Percentiles rank a stretch among this genome's conserved stretches.
Evolutionary conservation across 1,140 invertebrate genomes (phyloP).

Genomic region (Radopholus similis): DNA sequence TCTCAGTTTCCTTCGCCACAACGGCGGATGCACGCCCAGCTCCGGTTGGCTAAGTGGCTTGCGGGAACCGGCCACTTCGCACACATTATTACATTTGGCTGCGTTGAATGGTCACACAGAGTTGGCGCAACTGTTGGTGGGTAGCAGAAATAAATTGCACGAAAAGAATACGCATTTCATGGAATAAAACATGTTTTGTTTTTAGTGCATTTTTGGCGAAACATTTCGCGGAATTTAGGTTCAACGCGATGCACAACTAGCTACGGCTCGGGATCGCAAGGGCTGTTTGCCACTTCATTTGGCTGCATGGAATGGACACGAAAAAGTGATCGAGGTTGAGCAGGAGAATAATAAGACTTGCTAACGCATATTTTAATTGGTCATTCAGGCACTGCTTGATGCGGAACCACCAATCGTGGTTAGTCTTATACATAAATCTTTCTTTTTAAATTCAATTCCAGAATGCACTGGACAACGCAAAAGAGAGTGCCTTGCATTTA

Average conservation of each 20-base stretch:
- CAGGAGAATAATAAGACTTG: constrained; percentile 78
- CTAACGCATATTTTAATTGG: constrained; percentile 70
- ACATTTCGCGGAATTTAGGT: not conserved
- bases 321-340: constrained; percentile 86
- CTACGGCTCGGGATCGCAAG: constrained; percentile 77
- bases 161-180: constrained; percentile 67
- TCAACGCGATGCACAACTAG: not conserved
- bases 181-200: constrained; percentile 59
- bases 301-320: constrained; percentile 89
- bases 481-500: constrained; percentile 86
- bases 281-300: constrained; percentile 87
- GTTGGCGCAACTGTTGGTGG: constrained; percentile 64
- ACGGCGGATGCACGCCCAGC: not conserved
- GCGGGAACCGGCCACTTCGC: constrained; percentile 69
- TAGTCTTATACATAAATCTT: not conserved
- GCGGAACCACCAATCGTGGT: constrained; percentile 25
- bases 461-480: constrained; percentile 75
- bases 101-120: constrained; percentile 87
- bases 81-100: constrained; percentile 87
- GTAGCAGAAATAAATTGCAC: no score
- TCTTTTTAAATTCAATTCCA: constrained; percentile 2
- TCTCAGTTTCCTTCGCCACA: constrained; percentile 41
- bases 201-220: not conserved
- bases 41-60: constrained; percentile 39
- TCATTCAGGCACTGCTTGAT: constrained; percentile 66